A percentile compares a stretch with the other conserved stretches of the same genome.
These are phyloP conservation scores for Scaptomyza graminum DNA, from an alignment of 1,140 invertebrate genomes.

Conservation along the genomic window DNA sequence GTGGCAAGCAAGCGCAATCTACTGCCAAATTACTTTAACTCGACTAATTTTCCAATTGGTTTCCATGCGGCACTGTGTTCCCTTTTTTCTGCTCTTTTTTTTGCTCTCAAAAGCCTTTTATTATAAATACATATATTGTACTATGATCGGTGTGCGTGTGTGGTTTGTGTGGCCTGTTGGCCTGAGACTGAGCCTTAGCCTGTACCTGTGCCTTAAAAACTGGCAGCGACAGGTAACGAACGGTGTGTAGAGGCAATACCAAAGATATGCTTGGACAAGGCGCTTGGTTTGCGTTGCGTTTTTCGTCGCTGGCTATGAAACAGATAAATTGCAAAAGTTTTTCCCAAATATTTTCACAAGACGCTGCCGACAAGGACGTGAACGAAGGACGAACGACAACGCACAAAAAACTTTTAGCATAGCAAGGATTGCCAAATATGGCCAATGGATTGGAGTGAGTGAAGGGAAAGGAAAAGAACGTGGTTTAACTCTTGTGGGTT, in stretches of 20 bases:
- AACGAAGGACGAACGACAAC: background rate
- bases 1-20: conserved; percentile 48
- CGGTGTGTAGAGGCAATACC: conserved; percentile 7
- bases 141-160: conserved; percentile 3
- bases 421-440: background rate
- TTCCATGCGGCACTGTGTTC: conserved; percentile 27
- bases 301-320: conserved; percentile 77
- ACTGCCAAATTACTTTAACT: conserved; percentile 77
- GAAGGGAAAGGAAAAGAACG: background rate
- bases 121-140: conserved; percentile 3
- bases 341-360: conserved; percentile 81
- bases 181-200: too few species aligned
- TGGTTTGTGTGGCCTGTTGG: too few species aligned
- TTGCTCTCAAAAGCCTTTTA: background rate
- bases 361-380: conserved; percentile 55
- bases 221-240: conserved; percentile 62
- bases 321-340: conserved; percentile 82
- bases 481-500: conserved; percentile 7
- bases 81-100: conserved; percentile 11
- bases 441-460: too few species aligned
- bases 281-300: conserved; percentile 31
- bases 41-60: conserved; percentile 76
- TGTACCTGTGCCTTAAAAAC: conserved; percentile 23
- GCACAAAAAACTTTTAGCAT: background rate
- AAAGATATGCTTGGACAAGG: conserved; percentile 65